phyloP scores from a whole-genome alignment of 2,888 invertebrate species.

The Aleiodes testaceus region DNA sequence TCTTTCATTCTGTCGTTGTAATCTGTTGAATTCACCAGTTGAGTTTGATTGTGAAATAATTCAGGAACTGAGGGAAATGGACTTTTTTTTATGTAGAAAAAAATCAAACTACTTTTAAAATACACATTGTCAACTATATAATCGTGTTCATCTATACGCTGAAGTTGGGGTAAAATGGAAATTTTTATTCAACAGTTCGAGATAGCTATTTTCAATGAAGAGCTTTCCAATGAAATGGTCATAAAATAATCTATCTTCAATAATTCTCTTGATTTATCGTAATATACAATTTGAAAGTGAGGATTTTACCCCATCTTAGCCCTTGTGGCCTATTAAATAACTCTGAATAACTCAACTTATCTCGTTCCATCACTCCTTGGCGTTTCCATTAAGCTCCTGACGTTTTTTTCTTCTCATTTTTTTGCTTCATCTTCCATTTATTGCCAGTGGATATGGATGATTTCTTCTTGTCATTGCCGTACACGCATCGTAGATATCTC shows the following conservation, averaged over 20 bases:
- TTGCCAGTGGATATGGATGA: conserved; percentile 13
- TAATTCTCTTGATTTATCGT: too few species aligned
- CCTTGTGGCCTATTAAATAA: too few species aligned
- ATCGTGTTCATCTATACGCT: neutral
- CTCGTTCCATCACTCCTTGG: conserved; percentile 3
- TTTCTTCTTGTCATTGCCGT: conserved; percentile 24
- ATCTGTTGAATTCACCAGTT: conserved; percentile 32
- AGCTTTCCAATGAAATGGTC: too few species aligned
- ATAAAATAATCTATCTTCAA: too few species aligned
- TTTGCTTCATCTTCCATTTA: neutral
- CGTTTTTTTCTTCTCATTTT: conserved; percentile 25
- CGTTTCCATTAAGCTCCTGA: conserved; percentile 50
- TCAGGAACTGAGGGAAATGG: too few species aligned
- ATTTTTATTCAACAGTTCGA: too few species aligned
- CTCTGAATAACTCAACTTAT: too few species aligned
- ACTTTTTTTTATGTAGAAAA: neutral
- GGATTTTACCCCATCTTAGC: too few species aligned
- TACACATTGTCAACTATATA: conserved; percentile 16
- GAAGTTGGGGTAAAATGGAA: too few species aligned
- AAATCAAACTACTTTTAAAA: neutral
- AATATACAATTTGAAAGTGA: too few species aligned
- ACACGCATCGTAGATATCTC: conserved; percentile 15
- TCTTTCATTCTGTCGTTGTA: conserved; percentile 42
- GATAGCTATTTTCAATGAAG: too few species aligned
- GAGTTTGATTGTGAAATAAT: too few species aligned